These are phyloP conservation scores for Glaucidium brasilianum DNA, from an alignment of 2,113 vertebrate species.

Conservation along the genomic window DNA sequence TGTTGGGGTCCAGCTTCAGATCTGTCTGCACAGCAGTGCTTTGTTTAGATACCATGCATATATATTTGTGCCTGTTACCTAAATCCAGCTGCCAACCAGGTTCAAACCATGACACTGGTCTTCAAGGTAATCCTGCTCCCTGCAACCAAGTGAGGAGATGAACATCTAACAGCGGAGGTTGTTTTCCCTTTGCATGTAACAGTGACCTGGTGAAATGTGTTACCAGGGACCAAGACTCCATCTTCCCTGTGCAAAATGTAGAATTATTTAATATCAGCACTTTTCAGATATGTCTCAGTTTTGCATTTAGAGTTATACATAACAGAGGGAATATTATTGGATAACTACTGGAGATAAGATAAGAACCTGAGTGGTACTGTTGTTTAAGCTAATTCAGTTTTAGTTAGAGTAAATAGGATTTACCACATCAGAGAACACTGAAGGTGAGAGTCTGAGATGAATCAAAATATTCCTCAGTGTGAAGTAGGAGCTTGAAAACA, in stretches of 20 bases:
- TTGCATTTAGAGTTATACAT: neutral
- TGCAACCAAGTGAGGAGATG: neutral
- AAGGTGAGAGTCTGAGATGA: neutral
- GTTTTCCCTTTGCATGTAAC: neutral
- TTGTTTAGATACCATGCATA: neutral
- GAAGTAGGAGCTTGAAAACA: neutral
- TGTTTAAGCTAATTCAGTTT: neutral
- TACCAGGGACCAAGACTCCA: fast-evolving
- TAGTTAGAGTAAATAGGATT: neutral
- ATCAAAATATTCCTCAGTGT: neutral
- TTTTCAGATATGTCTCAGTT: neutral
- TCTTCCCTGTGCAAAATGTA: neutral
- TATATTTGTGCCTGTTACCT: too few relatives aligned
- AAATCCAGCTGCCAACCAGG: too few relatives aligned
- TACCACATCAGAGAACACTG: neutral
- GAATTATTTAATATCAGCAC: neutral
- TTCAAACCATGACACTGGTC: neutral
- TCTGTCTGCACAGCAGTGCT: neutral
- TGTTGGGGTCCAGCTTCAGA: neutral
- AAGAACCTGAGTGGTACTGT: neutral
- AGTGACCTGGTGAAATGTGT: neutral
- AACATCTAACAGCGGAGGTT: neutral
- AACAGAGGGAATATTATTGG: neutral
- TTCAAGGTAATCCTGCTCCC: neutral
- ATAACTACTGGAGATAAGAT: neutral